A percentile compares a stretch with the other conserved stretches of the same genome.
Evolutionary conservation across 2,113 vertebrate species (phyloP).

Genomic region (Thermophis baileyi): DNA sequence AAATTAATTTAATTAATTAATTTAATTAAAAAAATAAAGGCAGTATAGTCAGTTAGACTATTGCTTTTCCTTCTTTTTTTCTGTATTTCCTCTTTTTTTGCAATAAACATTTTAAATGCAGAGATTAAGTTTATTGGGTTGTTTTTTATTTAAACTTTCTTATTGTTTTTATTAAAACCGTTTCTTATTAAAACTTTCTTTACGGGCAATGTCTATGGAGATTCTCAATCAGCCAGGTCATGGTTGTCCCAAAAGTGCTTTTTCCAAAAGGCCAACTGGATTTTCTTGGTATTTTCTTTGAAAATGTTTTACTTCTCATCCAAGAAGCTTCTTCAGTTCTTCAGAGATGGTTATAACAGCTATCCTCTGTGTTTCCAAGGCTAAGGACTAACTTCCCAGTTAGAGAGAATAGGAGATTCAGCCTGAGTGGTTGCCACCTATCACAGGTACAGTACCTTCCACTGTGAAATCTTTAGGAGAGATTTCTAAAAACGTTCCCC

Average conservation of each 20-base stretch:
- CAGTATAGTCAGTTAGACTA: neutral
- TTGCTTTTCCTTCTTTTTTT: neutral
- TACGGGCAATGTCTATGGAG: neutral
- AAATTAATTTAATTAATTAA: too few species aligned
- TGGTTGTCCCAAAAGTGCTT: neutral
- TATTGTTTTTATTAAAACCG: neutral
- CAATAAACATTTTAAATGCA: neutral
- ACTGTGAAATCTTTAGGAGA: neutral
- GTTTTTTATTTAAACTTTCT: neutral
- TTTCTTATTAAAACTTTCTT: neutral
- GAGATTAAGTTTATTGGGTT: neutral
- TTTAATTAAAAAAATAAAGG: neutral
- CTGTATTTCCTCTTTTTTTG: neutral
- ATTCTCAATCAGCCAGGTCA: neutral
- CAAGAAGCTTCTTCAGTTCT: neutral
- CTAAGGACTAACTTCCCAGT: neutral
- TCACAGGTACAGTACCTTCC: neutral
- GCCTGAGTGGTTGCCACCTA: neutral
- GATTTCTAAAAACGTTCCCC: neutral
- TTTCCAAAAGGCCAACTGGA: too few species aligned
- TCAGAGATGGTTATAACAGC: neutral
- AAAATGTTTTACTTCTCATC: neutral
- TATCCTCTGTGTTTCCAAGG: neutral
- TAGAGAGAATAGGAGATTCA: neutral
- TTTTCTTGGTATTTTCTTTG: neutral